Base-by-base conservation (phyloP, 1,140 invertebrate species). In the Luehdorfia chinensis region DNA sequence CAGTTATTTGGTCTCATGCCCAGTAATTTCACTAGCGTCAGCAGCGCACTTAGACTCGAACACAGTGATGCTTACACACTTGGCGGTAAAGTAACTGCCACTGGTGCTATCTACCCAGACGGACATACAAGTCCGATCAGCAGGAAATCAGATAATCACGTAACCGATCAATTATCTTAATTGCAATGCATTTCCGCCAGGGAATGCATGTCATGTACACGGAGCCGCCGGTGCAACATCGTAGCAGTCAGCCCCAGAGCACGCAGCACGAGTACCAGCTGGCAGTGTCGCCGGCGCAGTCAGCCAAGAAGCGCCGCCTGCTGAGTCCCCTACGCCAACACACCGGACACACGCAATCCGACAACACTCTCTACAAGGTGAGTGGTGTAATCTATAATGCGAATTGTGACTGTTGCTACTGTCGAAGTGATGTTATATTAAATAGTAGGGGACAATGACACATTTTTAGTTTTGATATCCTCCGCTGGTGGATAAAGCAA, bases 171-270 rank as follows among this genome's bases (percentile, higher is more conserved):
- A n/a, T n/a, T n/a, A n/a, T n/a, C n/a, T n/a, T n/a, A n/a, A n/a
- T n/a, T n/a, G n/a, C n/a, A 30, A 11, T 11, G 14, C 9, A 23
- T 48, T 52, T 57, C 31, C 50, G 37, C 30, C 69, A 87, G 86
- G 86, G 84, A 87, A 87, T 87, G 86, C 84, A 85, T 87, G 86
- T 86, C 84, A 87, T 87, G 86, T 87, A 79, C 79, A 72, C 79
- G 74, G 84, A 86, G 73, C 73, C 66, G 75, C 60, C 70, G 64
- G 61, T 62, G 52, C 77, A 75, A 66, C 71, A 78, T 67, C 70
- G 68, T 79, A 77, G 56, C 67, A 76, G 66, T 80, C 66, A 77
- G 59, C 66, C 66, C 57, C 57, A 60, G 54, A 59, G 59, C 59
- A 58, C 53, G 44, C 74, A 75, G 55, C 56, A 61, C 30, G 55